Evolutionary conservation across 2,113 vertebrate species (phyloP).

Genomic region (Campylomormyrus tamandua): DNA sequence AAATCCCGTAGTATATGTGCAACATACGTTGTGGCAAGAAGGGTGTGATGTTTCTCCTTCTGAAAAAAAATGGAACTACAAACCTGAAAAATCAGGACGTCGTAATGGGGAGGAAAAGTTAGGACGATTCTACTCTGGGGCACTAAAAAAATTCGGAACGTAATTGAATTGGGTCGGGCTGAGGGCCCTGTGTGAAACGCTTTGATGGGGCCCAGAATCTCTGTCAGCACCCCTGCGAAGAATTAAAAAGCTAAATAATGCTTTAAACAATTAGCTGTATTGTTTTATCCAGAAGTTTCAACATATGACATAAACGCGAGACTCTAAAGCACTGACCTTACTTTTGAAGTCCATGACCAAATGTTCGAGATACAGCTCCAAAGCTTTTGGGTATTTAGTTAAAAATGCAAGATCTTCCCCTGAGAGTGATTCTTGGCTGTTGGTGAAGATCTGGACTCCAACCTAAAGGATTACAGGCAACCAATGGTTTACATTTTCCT

Average conservation of each 20-base stretch:
- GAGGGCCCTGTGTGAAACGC: not conserved
- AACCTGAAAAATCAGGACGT: not conserved
- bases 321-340: constrained; percentile 38
- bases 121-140: not conserved
- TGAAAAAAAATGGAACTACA: constrained; percentile 25
- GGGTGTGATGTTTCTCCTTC: constrained; percentile 52
- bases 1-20: constrained; percentile 21
- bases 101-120: not conserved
- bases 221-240: not conserved
- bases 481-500: not conserved
- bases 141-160: not conserved
- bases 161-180: not conserved
- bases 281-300: not conserved
- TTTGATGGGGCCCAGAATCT: not conserved
- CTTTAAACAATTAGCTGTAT: not conserved
- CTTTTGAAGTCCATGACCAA: constrained; percentile 45
- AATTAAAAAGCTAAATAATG: not conserved
- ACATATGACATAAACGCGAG: not conserved
- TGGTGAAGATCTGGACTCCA: constrained; percentile 53
- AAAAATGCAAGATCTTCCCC: constrained; percentile 39
- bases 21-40: constrained; percentile 50
- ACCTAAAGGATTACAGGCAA: constrained; percentile 36
- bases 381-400: constrained; percentile 42
- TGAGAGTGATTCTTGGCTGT: constrained; percentile 27
- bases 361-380: constrained; percentile 51